Conservation (phyloP, 1,140 invertebrate species). For the Augochlora pura region DNA sequence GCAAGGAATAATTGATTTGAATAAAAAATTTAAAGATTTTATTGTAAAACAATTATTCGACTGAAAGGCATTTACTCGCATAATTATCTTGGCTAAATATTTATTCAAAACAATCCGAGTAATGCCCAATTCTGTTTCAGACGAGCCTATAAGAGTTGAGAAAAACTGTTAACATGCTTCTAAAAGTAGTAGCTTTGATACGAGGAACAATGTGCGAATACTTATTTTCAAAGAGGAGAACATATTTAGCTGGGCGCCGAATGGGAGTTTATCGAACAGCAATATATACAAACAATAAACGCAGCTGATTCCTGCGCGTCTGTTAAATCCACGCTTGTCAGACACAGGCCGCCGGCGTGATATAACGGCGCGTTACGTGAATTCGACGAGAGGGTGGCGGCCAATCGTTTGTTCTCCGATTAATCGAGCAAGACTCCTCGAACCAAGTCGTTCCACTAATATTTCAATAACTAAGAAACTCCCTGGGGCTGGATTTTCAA, state of each 20-base stretch:
- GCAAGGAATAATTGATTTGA: no score
- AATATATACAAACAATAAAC: conserved; percentile 68
- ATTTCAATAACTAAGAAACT: conserved; percentile 58
- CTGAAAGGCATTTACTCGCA: no score
- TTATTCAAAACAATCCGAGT: no score
- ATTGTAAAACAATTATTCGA: no score
- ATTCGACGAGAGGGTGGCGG: conserved; percentile 65
- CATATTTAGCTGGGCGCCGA: conserved; percentile 27
- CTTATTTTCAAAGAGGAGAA: conserved; percentile 8
- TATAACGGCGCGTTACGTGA: conserved; percentile 76
- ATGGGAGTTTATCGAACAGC: conserved; percentile 68
- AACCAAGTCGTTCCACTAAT: conserved; percentile 41
- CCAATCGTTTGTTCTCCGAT: conserved; percentile 48
- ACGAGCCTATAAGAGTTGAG: no score
- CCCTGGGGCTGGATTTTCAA: conserved; percentile 2
- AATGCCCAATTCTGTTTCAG: no score
- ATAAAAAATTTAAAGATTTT: no score
- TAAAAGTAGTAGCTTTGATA: no score
- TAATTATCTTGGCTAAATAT: no score
- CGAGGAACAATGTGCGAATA: no score
- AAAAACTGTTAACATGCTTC: no score
- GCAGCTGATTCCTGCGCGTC: conserved; percentile 71
- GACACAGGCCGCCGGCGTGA: conserved; percentile 69
- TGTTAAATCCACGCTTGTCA: conserved; percentile 76
- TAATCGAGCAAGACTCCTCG: conserved; percentile 45